Evolutionary conservation across 1,140 invertebrate genomes (phyloP).

Genomic region (Dolichoris vasculosae): DNA sequence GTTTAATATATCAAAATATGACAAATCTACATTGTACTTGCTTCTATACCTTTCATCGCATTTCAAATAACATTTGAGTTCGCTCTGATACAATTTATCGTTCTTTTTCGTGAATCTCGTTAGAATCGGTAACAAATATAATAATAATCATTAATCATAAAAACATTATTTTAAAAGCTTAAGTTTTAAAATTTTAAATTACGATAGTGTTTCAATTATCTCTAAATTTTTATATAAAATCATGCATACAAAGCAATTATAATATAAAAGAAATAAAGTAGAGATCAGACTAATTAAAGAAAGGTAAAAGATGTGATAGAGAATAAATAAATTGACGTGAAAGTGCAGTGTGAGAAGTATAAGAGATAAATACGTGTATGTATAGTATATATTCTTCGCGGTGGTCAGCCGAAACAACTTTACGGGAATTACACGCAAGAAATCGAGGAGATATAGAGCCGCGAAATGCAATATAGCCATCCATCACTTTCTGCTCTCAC

Average conservation of each 20-base stretch:
- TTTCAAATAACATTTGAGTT: background rate
- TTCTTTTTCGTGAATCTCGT: too few species aligned
- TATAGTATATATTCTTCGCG: background rate
- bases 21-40: background rate
- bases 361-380: conserved; percentile 23
- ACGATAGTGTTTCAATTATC: background rate
- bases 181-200: too few species aligned
- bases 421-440: conserved; percentile 74
- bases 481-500: conserved; percentile 69
- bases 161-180: too few species aligned
- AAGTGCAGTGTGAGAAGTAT: conserved; percentile 51
- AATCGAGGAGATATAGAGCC: conserved; percentile 73
- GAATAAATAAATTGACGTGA: conserved; percentile 17
- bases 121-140: too few species aligned
- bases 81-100: too few species aligned
- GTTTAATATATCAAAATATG: background rate
- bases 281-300: too few species aligned
- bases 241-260: background rate
- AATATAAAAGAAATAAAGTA: background rate
- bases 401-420: conserved; percentile 69
- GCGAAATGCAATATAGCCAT: conserved; percentile 74
- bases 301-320: background rate
- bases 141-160: too few species aligned
- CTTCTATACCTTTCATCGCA: background rate
- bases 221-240: background rate